Conservation (phyloP, 2,797 vertebrate species). For the Acipenser oxyrinchus region DNA sequence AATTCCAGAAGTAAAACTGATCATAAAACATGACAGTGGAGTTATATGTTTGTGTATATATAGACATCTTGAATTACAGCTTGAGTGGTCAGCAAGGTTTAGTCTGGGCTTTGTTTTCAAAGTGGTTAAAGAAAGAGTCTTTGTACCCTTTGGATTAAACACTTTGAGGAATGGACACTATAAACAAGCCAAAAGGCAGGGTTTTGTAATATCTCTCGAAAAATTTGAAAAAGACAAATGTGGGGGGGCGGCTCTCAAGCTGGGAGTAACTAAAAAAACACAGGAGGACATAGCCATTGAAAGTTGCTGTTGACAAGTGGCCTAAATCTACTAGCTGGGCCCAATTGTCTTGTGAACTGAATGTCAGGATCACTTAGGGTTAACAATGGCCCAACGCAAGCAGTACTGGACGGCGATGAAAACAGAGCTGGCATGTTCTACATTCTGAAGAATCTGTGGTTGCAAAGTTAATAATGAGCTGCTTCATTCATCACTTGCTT, state of each 20-base stretch:
- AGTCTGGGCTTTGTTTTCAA: neutral
- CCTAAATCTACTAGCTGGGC: conserved; percentile 60
- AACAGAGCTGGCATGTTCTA: conserved; percentile 48
- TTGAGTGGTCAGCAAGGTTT: no score
- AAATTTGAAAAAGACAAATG: conserved; percentile 40
- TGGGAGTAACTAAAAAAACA: conserved; percentile 59
- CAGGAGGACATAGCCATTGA: conserved; percentile 63
- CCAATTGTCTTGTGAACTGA: conserved; percentile 67
- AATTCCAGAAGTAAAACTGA: no score
- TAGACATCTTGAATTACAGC: no score
- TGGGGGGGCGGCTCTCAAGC: conserved; percentile 53
- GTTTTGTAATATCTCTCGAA: conserved; percentile 38
- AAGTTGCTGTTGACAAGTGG: conserved; percentile 68
- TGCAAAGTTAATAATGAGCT: conserved; percentile 70
- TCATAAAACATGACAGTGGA: no score
- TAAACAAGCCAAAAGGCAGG: conserved; percentile 30
- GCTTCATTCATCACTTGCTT: conserved; percentile 80
- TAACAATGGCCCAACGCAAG: conserved; percentile 65
- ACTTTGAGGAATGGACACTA: conserved; percentile 34
- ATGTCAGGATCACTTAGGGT: conserved; percentile 76
- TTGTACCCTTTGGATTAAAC: conserved; percentile 1
- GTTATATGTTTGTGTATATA: no score
- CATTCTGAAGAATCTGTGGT: conserved; percentile 47
- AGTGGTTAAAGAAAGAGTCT: neutral
- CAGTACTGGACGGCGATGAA: conserved; percentile 59